Conservation (phyloP, 2,113 vertebrate genomes). For the Poecilia latipinna region DNA sequence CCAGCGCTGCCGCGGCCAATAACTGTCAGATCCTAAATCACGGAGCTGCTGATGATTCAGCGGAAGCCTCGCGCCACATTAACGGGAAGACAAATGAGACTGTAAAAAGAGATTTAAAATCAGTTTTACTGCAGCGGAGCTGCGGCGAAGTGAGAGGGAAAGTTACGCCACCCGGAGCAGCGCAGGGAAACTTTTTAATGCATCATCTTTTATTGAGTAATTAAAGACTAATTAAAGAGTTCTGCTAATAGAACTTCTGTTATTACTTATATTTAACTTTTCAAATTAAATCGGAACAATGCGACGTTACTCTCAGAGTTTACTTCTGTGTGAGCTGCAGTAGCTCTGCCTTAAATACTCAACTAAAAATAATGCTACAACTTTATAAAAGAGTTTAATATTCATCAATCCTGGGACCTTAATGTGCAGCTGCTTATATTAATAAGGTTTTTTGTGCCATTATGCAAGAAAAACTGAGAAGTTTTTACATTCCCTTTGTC, state of each 20-base stretch:
- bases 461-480: too few species aligned
- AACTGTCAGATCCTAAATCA: conserved; percentile 26
- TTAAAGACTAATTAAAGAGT: conserved; percentile 13
- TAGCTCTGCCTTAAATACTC: background rate
- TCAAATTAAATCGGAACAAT: background rate
- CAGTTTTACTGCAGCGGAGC: conserved; percentile 17
- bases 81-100: conserved; percentile 44
- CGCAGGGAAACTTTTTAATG: background rate
- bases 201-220: conserved; percentile 10
- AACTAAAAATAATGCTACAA: background rate
- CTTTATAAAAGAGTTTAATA: too few species aligned
- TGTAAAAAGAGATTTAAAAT: conserved; percentile 40
- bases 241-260: background rate
- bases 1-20: conserved; percentile 3
- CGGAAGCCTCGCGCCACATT: conserved; percentile 18
- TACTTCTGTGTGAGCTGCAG: too few species aligned
- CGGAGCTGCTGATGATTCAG: conserved; percentile 27
- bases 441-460: too few species aligned
- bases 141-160: background rate
- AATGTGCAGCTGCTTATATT: too few species aligned
- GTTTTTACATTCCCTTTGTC: too few species aligned
- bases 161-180: background rate
- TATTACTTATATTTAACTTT: background rate
- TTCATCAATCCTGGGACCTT: too few species aligned
- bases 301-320: background rate